A percentile compares a stretch with the other conserved stretches of the same genome.
phyloP scores from a whole-genome alignment of 2,888 invertebrate species.

The Dynastes hyllus region DNA sequence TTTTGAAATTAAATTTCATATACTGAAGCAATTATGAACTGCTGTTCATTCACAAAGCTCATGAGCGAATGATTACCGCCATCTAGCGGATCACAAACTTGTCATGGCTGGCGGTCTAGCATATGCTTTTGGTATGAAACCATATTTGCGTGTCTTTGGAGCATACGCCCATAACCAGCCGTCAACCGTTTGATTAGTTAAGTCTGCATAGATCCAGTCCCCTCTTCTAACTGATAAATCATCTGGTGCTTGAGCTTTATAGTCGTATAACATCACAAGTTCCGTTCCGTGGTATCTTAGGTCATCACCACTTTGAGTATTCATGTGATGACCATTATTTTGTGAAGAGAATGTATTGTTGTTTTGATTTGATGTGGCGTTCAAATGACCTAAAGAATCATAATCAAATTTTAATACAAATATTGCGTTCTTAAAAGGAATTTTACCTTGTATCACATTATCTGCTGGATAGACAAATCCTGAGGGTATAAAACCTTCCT shows the following conservation, averaged over 20 bases:
- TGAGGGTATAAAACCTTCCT: constrained; percentile 96
- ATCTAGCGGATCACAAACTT: constrained; percentile 75
- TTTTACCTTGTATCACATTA: constrained; percentile 80
- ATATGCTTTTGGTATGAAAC: constrained; percentile 96
- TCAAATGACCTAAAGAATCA: constrained; percentile 69
- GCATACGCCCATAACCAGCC: constrained; percentile 98
- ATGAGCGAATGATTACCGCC: constrained; percentile 8
- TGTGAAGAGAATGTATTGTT: constrained; percentile 64
- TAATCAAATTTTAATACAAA: not conserved
- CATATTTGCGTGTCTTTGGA: constrained; percentile 92
- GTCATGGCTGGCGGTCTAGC: constrained; percentile 95
- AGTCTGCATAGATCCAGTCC: constrained; percentile 96
- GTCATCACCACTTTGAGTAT: constrained; percentile 74
- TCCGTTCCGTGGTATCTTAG: constrained; percentile 90
- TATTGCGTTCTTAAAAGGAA: no score
- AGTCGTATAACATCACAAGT: constrained; percentile 95
- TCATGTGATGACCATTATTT: constrained; percentile 63
- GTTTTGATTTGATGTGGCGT: constrained; percentile 67
- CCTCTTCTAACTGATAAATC: constrained; percentile 92
- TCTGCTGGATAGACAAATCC: constrained; percentile 94
- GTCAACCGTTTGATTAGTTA: constrained; percentile 94
- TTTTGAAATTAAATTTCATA: constrained; percentile 13
- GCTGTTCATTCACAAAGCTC: not conserved
- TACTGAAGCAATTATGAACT: not conserved
- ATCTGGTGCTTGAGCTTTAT: constrained; percentile 95